Evolutionary conservation across 2,113 vertebrate genomes (phyloP).

Genomic region (Gallinago jamesoni): DNA sequence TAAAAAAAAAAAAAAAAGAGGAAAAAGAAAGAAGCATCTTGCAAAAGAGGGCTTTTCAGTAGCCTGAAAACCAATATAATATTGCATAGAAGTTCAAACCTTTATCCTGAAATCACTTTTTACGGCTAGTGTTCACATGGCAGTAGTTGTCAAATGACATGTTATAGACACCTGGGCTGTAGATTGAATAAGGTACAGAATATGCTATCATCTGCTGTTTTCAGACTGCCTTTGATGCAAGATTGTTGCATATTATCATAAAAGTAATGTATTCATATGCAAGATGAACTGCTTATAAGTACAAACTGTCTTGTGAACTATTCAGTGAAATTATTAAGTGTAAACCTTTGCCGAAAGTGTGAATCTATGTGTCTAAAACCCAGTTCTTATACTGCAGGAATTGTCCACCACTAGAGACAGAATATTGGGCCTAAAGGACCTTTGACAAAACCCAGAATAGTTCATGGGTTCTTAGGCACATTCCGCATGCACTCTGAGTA

Average conservation of each 20-base stretch:
- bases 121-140: background rate
- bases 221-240: background rate
- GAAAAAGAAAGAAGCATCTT: accelerated
- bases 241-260: background rate
- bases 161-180: background rate
- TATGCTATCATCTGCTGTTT: background rate
- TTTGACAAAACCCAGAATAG: background rate
- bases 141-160: background rate
- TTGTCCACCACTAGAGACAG: background rate
- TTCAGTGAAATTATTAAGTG: background rate
- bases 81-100: background rate
- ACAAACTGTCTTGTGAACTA: background rate
- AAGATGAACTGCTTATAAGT: background rate
- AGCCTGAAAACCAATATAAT: background rate
- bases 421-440: background rate
- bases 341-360: background rate
- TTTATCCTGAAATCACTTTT: background rate
- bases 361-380: background rate
- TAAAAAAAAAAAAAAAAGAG: too few relatives aligned
- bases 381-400: background rate
- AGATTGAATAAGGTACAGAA: background rate
- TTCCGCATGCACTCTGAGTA: background rate
- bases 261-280: background rate
- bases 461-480: background rate
- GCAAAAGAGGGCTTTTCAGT: background rate